Percentiles rank a stretch among this genome's conserved stretches.
Evolutionary conservation across 2,797 vertebrate genomes (phyloP).

Genomic region (Catharus ustulatus): DNA sequence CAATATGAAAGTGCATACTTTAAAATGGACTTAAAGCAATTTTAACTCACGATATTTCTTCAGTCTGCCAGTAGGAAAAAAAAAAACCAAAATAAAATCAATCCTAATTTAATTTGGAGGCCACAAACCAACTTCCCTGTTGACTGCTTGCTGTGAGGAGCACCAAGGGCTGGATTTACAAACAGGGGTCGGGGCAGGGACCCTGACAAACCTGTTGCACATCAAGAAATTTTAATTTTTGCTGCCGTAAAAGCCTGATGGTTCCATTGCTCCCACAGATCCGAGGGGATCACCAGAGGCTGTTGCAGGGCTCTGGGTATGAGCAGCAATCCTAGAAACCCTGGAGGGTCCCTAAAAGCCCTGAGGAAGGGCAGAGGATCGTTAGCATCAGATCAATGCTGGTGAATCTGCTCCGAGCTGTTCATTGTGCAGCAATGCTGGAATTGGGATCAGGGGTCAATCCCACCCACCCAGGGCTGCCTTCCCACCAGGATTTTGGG

Average conservation of each 20-base stretch:
- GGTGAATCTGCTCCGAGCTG: neutral
- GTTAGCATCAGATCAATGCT: neutral
- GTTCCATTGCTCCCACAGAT: fast-evolving
- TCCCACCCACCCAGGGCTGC: fast-evolving
- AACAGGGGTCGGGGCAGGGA: slow-evolving; percentile 41
- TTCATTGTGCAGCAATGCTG: neutral
- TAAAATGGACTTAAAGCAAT: slow-evolving; percentile 85
- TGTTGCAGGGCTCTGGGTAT: neutral
- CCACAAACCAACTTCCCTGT: slow-evolving; percentile 86
- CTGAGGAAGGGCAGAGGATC: neutral
- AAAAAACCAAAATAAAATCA: slow-evolving; percentile 79
- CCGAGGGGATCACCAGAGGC: neutral
- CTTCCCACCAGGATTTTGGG: neutral
- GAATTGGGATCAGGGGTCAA: neutral
- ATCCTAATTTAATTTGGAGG: slow-evolving; percentile 90
- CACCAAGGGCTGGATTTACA: slow-evolving; percentile 31
- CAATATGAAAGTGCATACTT: slow-evolving; percentile 70
- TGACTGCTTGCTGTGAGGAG: slow-evolving; percentile 61
- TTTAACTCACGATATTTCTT: slow-evolving; percentile 82
- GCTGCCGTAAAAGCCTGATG: neutral
- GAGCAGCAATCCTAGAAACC: neutral
- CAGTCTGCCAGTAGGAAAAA: slow-evolving; percentile 73
- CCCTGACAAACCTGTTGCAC: slow-evolving; percentile 46
- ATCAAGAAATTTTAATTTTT: slow-evolving; percentile 45
- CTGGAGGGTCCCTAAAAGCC: neutral